These are phyloP conservation scores for Diplodus puntazzo DNA, from an alignment of 2,797 vertebrate species.

Conservation along the genomic window DNA sequence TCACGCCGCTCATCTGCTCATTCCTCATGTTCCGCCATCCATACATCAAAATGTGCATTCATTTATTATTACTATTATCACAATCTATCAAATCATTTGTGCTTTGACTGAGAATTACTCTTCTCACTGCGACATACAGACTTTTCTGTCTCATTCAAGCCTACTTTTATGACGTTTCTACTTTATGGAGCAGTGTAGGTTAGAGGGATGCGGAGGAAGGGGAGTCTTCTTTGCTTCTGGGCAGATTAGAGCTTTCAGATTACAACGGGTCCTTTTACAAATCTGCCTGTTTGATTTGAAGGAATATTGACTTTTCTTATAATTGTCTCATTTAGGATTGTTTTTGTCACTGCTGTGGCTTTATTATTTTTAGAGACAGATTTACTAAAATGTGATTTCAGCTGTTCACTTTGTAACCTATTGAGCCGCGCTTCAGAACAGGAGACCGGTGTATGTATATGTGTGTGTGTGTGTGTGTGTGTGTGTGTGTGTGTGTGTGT, in stretches of 20 bases:
- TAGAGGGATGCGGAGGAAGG: neutral
- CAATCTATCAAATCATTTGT: constrained; percentile 57
- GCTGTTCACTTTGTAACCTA: constrained; percentile 28
- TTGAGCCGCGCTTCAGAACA: constrained; percentile 35
- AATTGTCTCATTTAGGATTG: neutral
- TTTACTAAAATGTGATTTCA: constrained; percentile 13
- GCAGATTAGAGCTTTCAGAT: constrained; percentile 4
- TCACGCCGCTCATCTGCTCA: constrained; percentile 78
- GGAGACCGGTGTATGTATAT: neutral
- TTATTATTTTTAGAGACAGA: neutral
- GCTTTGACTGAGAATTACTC: constrained; percentile 33
- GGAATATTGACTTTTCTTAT: neutral
- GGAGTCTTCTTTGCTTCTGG: neutral
- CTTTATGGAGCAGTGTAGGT: neutral
- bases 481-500: too few species aligned
- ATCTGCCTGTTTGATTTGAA: neutral
- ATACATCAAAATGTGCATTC: constrained; percentile 64
- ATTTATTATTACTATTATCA: constrained; percentile 52
- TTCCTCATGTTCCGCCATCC: constrained; percentile 45
- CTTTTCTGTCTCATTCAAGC: constrained; percentile 26
- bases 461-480: constrained; percentile 7
- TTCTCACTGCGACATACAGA: neutral
- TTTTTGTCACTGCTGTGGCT: neutral
- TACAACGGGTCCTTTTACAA: neutral
- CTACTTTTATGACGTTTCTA: constrained; percentile 8